Conservation (phyloP, 1,140 invertebrate genomes). For the Sipha flava region DNA sequence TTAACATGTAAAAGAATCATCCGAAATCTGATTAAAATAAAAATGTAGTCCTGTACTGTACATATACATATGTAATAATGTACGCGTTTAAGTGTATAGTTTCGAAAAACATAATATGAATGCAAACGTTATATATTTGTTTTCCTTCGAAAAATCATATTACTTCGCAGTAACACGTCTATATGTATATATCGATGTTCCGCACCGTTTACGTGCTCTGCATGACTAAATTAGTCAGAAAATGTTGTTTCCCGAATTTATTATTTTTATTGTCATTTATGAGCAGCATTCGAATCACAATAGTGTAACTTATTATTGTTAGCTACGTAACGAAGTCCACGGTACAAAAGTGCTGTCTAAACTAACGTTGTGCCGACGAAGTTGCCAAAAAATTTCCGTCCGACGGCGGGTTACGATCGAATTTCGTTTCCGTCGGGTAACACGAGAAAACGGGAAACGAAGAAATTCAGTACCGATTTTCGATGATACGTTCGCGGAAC, state of each 20-base stretch:
- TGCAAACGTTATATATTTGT: neutral
- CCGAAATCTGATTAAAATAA: neutral
- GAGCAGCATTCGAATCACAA: neutral
- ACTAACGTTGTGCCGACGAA: no score
- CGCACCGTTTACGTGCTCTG: neutral
- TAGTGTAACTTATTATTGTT: neutral
- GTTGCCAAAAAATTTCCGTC: neutral
- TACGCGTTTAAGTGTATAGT: neutral
- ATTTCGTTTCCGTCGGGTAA: no score
- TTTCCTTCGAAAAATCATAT: neutral
- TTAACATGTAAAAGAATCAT: neutral
- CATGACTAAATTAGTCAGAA: neutral
- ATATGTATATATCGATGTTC: slow-evolving; percentile 23
- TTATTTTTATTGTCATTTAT: neutral
- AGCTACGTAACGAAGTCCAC: neutral
- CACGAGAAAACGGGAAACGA: neutral
- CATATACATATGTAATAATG: no score
- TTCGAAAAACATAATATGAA: neutral
- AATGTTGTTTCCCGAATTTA: slow-evolving; percentile 9
- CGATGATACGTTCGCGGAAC: neutral
- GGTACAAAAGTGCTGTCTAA: no score
- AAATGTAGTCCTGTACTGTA: no score
- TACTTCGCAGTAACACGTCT: neutral
- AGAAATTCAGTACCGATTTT: neutral
- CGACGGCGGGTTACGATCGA: no score